A percentile compares a stretch with the other conserved stretches of the same genome.
phyloP scores from a whole-genome alignment of 2,113 vertebrate species.

The Amazona vittata region DNA sequence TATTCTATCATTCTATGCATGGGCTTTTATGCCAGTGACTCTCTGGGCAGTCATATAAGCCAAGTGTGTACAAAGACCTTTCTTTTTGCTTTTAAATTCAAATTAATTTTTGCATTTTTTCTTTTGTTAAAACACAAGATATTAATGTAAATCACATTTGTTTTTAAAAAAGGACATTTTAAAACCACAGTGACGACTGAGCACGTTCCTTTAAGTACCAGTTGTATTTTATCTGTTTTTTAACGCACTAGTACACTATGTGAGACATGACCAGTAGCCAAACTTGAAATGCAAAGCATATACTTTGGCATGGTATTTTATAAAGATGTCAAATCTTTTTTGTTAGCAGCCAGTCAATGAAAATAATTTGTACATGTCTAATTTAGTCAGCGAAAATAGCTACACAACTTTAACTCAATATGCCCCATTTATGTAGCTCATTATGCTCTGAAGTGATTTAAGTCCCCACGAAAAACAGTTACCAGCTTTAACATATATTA shows the following conservation, averaged over 20 bases:
- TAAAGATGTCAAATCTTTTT: not conserved
- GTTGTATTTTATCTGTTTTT: not conserved
- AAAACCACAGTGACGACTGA: not conserved
- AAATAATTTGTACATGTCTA: not conserved
- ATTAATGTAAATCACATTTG: not conserved
- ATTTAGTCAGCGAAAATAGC: not conserved
- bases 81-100: not conserved
- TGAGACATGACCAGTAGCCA: not conserved
- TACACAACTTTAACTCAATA: not conserved
- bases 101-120: not conserved
- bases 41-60: not conserved
- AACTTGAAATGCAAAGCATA: not conserved
- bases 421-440: not conserved
- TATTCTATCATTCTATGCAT: not conserved
- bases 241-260: not conserved
- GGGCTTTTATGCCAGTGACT: not conserved
- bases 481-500: not conserved
- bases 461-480: not conserved
- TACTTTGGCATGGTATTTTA: slow-evolving; percentile 5
- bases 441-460: not conserved
- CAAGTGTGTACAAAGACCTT: not conserved
- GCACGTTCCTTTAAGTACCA: not conserved
- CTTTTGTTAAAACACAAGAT: not conserved
- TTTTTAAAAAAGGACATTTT: not conserved
- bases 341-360: slow-evolving; percentile 2